Evolutionary conservation across 2,797 vertebrate genomes (phyloP).

Genomic region (Gouania willdenowi): DNA sequence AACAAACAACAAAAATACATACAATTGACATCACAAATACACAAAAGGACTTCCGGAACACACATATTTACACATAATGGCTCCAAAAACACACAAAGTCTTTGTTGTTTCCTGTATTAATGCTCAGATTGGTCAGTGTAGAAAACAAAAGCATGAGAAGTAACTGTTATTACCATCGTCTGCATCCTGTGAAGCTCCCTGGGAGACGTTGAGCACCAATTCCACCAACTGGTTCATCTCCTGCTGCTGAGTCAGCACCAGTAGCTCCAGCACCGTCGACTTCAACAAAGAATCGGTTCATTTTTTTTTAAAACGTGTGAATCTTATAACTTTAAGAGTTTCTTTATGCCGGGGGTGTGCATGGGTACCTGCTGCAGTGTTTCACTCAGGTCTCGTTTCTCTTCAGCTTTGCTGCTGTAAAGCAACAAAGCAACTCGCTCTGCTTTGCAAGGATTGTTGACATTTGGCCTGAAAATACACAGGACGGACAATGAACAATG

Average conservation of each 20-base stretch:
- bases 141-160: slow-evolving; percentile 1
- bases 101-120: no score
- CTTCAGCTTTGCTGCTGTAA: slow-evolving; percentile 15
- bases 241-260: slow-evolving; percentile 72
- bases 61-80: no score
- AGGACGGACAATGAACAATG: not conserved
- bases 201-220: slow-evolving; percentile 52
- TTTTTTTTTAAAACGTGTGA: slow-evolving; percentile 5
- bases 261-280: slow-evolving; percentile 60
- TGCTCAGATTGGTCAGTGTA: not conserved
- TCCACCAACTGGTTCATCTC: slow-evolving; percentile 68
- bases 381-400: slow-evolving; percentile 5
- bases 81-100: no score
- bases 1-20: no score
- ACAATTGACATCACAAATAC: no score
- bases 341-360: no score
- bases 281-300: slow-evolving; percentile 16
- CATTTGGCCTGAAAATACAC: slow-evolving; percentile 50
- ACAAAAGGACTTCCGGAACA: no score
- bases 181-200: slow-evolving; percentile 50
- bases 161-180: no score
- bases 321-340: no score
- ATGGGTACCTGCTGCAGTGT: slow-evolving; percentile 59
- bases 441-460: slow-evolving; percentile 31
- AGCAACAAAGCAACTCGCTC: slow-evolving; percentile 54